Evolutionary conservation across 2,888 invertebrate species (phyloP).

Genomic region (Vannuccia rotundouncinata): DNA sequence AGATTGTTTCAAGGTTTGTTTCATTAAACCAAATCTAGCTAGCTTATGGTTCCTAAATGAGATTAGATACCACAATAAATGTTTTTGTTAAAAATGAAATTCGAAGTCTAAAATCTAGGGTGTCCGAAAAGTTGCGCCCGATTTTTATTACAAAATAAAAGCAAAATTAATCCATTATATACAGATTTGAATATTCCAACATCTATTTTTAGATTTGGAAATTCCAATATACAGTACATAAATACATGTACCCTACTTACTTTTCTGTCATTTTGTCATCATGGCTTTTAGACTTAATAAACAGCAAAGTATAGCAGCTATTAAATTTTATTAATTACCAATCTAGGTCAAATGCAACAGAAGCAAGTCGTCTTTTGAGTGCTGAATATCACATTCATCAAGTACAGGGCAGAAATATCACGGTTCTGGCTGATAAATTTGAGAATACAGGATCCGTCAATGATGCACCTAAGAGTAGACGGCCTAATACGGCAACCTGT

Average conservation of each 20-base stretch:
- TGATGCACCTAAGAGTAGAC: neutral
- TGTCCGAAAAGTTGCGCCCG: neutral
- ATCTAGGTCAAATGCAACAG: too few relatives aligned
- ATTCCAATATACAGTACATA: too few relatives aligned
- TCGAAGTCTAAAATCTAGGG: too few relatives aligned
- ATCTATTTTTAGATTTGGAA: neutral
- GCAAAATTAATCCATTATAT: neutral
- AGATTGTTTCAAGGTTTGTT: too few relatives aligned
- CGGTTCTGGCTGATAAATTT: neutral
- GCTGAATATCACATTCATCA: conserved; percentile 13
- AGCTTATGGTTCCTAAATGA: too few relatives aligned
- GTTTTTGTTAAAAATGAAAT: too few relatives aligned
- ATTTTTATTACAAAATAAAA: neutral
- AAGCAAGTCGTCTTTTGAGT: conserved; percentile 20
- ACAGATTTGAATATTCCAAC: conserved; percentile 5
- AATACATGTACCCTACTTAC: neutral
- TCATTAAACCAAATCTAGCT: too few relatives aligned
- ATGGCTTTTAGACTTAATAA: too few relatives aligned
- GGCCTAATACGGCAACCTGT: neutral
- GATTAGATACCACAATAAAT: too few relatives aligned
- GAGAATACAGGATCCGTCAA: conserved; percentile 12
- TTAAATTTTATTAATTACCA: too few relatives aligned
- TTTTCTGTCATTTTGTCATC: neutral
- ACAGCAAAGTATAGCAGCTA: too few relatives aligned
- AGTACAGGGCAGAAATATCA: conserved; percentile 31